A percentile compares a stretch with the other conserved stretches of the same genome.
Conservation (phyloP, 2,888 invertebrate species). For the Cheilosia impressa region DNA sequence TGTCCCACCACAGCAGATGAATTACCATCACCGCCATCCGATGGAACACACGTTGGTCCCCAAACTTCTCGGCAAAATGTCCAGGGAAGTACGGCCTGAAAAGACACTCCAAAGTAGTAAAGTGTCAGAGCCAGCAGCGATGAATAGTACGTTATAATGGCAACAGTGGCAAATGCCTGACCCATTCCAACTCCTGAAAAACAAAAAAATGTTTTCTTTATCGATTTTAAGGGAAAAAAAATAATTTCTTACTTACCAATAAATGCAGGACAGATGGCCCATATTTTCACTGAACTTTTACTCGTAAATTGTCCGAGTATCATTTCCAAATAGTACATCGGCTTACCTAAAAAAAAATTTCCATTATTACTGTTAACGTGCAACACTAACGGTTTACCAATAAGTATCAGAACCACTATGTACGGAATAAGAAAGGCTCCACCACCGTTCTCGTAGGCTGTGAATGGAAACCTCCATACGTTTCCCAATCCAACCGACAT, state of each 20-base stretch:
- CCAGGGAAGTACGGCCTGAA: slow-evolving; percentile 89
- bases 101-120: slow-evolving; percentile 90
- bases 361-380: neutral
- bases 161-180: slow-evolving; percentile 86
- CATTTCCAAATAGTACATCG: slow-evolving; percentile 93
- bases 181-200: slow-evolving; percentile 88
- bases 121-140: slow-evolving; percentile 89
- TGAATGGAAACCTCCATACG: slow-evolving; percentile 88
- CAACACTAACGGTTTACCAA: slow-evolving; percentile 80
- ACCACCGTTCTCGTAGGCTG: slow-evolving; percentile 89
- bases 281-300: slow-evolving; percentile 90
- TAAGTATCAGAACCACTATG: slow-evolving; percentile 87
- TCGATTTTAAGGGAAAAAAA: neutral
- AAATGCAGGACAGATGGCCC: slow-evolving; percentile 88
- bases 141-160: slow-evolving; percentile 90
- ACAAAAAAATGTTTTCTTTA: slow-evolving; percentile 55
- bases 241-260: slow-evolving; percentile 86
- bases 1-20: slow-evolving; percentile 52
- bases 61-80: slow-evolving; percentile 85
- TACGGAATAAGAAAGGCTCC: slow-evolving; percentile 90
- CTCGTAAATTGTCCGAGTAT: slow-evolving; percentile 92
- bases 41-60: slow-evolving; percentile 80
- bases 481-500: slow-evolving; percentile 90
- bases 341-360: slow-evolving; percentile 85
- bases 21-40: slow-evolving; percentile 33